Base-by-base conservation (phyloP, 2,888 invertebrate species). In the Tribolium freemani region DNA sequence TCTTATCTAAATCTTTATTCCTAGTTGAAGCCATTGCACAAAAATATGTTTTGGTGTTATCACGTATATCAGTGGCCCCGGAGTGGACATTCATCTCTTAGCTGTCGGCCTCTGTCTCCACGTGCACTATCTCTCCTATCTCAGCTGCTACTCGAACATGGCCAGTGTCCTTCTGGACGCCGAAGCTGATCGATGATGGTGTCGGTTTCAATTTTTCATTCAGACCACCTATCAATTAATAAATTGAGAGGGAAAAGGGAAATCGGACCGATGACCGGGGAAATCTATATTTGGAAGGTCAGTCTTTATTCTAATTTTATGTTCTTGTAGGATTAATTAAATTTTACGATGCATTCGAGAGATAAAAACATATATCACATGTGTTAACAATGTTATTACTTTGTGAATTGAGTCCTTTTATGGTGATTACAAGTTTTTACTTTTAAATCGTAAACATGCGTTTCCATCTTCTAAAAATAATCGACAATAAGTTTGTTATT, bases 41-140 rank as follows among this genome's bases (percentile, higher is more conserved):
- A 76, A 76, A 75, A 75, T 76, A 74, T 76, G 73, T 75, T 75
- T 76, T 77, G 75, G 76, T 74, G 75, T 78, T 79, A 81, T 81
- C 79, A 72, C 44, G 76, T 77, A 78, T 77, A 79, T 80, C 80
- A 76, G 70, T 79, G 77, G 68, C 75, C 78, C 77, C 77, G 77
- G 77, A 75, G 76, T 73, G 78, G 78, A 76, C 80, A 80, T 80
- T 80, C 78, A 78, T 80, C 78, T 78, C 69, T 56, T 69, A 61
- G 51, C 74, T 76, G 78, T 74, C 77, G 69, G 72, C 77, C 74
- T 71, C 75, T 76, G 76, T 78, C 77, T 71, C 75, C 79, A 76
- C 75, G 76, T 76, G 72, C 69, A 61, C 74, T 76, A 75, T 75
- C 75, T 71, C 50, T 56, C 53, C 75, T 71, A 77, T 77, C 77